Percentiles rank a stretch among this genome's conserved stretches.
Conservation (phyloP, 1,140 invertebrate genomes). For the Daktulosphaira vitifoliae region DNA sequence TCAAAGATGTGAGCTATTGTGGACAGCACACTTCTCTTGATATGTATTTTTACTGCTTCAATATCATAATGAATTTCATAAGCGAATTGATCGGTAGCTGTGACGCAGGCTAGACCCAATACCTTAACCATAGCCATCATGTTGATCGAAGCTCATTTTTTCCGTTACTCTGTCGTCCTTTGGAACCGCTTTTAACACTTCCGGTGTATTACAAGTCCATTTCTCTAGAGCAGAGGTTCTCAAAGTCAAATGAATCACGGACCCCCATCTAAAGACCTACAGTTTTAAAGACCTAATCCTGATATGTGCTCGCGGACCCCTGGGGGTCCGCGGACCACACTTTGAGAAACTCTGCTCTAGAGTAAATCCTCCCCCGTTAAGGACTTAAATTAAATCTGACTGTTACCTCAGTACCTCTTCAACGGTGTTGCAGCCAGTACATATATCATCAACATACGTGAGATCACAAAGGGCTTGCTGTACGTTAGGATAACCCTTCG, state of each 20-base stretch:
- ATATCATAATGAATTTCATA: background rate
- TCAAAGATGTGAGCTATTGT: slow-evolving; percentile 43
- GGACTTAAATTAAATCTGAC: background rate
- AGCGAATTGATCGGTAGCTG: background rate
- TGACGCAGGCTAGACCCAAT: background rate
- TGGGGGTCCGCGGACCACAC: too few species aligned
- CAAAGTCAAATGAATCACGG: too few species aligned
- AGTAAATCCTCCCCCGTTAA: background rate
- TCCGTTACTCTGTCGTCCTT: background rate
- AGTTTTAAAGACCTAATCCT: too few species aligned
- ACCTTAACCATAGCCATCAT: background rate
- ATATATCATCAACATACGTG: background rate
- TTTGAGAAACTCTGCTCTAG: too few species aligned
- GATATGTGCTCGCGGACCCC: too few species aligned
- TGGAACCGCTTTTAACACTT: background rate
- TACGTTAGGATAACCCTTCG: background rate
- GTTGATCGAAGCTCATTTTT: background rate
- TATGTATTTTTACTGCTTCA: background rate
- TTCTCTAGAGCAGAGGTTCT: too few species aligned
- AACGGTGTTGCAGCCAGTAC: background rate
- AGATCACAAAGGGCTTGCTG: background rate
- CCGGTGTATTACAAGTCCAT: background rate
- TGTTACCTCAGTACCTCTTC: background rate
- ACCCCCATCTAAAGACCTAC: too few species aligned
- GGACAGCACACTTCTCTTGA: slow-evolving; percentile 41